Evolutionary conservation across 2,888 invertebrate genomes (phyloP), one percentile per base, ranked within the genome.

Genomic region (Petrolisthes manimaculis): DNA sequence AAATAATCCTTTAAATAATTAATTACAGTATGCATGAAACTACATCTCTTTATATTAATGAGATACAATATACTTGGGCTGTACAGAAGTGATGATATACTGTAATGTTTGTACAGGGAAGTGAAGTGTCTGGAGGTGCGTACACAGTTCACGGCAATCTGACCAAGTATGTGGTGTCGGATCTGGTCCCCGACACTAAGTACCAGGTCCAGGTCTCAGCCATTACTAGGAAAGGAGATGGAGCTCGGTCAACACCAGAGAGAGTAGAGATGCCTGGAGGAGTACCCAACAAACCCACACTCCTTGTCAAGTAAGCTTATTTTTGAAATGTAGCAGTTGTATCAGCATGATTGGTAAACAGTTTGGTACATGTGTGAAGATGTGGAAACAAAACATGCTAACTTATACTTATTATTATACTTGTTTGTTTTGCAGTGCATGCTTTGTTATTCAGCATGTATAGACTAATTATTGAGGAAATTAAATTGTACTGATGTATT

Each of bases 141-240:
- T 89, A 89, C 87, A 89, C 86, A 61, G 84, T 89, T 37, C 95
- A 96, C 92, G 96, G 96, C 83, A 95, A 95, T 21, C 95, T 95
- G 9, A 96, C 97, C 92, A 93, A 93, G 84, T 95, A 96, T 92
- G 97, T 97, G 93, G 95, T 98, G 84, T 96, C 96, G 18, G 97
- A 96, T 18, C 94, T 99, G 78, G 97, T 98, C 93, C 98, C 99
- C 4, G 98, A 99, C 92, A 98, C 99, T 0, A 95, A 95, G 92
- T 99, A 99, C 94, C 96, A 96, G 86, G 86, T 90, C 12, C 97
- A 98, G 94, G 98, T 99, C 89, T 98, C 98, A 0, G 99, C 99
- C 0, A 94, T 99, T 90, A 99, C 99, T 4, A 95, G 98, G 91
- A 98, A 98, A 93, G 99, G 99, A 77, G 99, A 99, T 93, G 99